These are phyloP conservation scores for Thysanoteuthis rhombus DNA, from an alignment of 2,888 invertebrate species.

Conservation along the genomic window DNA sequence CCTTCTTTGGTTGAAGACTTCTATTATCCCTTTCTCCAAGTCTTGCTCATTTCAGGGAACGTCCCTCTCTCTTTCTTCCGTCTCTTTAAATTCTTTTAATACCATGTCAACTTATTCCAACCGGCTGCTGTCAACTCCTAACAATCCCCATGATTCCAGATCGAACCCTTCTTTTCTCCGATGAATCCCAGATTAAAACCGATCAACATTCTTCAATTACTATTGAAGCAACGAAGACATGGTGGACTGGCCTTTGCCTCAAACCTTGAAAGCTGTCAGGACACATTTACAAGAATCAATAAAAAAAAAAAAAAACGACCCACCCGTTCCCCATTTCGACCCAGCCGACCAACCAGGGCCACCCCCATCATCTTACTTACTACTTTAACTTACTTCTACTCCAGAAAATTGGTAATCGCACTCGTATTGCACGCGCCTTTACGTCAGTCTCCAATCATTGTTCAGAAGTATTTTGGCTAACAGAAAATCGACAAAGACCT, in stretches of 20 bases:
- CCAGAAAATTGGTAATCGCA: neutral
- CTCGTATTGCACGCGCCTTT: neutral
- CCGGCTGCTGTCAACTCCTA: neutral
- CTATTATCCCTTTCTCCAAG: too few species aligned
- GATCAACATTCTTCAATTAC: neutral
- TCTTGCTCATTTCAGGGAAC: too few species aligned
- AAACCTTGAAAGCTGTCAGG: neutral
- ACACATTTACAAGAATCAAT: neutral
- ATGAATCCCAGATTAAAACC: neutral
- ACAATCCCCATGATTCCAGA: neutral
- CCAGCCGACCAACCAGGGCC: neutral
- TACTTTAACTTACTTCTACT: neutral
- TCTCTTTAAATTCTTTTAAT: too few species aligned
- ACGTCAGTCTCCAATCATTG: neutral
- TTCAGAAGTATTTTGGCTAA: neutral
- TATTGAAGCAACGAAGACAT: neutral
- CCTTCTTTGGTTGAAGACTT: too few species aligned
- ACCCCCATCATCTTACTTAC: neutral
- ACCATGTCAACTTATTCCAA: neutral
- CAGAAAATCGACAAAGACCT: neutral
- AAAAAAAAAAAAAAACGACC: too few species aligned
- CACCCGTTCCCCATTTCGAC: rapidly evolving
- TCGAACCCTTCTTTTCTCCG: neutral
- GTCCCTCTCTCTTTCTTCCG: too few species aligned
- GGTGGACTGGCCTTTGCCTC: neutral